These are phyloP conservation scores for Otocyon megalotis DNA, from an alignment of 2,113 vertebrate species.

Conservation along the genomic window DNA sequence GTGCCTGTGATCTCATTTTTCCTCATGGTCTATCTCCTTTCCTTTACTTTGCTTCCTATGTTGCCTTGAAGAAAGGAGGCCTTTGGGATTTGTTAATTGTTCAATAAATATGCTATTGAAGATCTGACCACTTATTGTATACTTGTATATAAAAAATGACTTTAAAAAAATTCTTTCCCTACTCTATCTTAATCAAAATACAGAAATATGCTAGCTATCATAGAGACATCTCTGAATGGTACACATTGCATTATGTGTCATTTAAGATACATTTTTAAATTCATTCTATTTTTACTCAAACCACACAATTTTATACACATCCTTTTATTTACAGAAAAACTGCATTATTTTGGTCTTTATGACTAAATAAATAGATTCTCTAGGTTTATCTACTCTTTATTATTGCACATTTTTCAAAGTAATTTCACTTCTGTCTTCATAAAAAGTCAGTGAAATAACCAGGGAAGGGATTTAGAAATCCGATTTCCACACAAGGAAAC, in stretches of 20 bases:
- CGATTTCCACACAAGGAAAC: neutral
- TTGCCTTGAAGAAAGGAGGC: neutral
- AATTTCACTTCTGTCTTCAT: constrained; percentile 49
- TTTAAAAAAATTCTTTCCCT: neutral
- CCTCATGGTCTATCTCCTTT: neutral
- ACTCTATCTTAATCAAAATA: neutral
- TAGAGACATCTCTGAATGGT: neutral
- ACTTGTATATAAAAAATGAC: neutral
- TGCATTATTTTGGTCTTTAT: neutral
- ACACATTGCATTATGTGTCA: neutral
- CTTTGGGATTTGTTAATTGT: neutral
- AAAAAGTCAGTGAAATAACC: neutral
- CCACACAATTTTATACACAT: neutral
- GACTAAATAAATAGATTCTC: constrained; percentile 41
- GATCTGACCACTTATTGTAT: neutral
- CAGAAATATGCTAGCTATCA: neutral
- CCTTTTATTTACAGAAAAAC: constrained; percentile 47
- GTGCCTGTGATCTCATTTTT: neutral
- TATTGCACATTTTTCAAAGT: constrained; percentile 52
- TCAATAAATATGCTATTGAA: neutral
- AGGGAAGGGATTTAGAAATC: neutral
- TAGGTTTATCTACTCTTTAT: constrained; percentile 28
- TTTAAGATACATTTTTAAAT: neutral
- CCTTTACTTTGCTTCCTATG: neutral
- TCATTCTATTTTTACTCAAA: constrained; percentile 18